phyloP scores from a whole-genome alignment of 2,797 vertebrate species.

The Psittacula derbiana region DNA sequence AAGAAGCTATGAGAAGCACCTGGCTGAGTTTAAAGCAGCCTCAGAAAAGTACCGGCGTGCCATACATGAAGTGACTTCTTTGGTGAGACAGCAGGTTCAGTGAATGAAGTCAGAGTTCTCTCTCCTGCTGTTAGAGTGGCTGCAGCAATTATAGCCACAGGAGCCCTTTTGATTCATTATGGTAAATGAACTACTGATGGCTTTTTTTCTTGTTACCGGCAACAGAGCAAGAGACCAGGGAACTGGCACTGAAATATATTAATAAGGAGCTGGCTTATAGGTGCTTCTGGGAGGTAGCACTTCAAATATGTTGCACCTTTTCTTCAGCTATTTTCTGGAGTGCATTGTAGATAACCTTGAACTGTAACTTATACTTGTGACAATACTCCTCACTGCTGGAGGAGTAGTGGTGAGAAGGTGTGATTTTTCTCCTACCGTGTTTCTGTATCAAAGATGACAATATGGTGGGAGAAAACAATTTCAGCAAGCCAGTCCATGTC shows the following conservation, averaged over 20 bases:
- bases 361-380: not conserved
- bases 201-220: not conserved
- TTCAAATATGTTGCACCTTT: not conserved
- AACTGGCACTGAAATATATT: not conserved
- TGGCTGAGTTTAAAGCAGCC: slow-evolving; percentile 75
- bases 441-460: not conserved
- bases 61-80: slow-evolving; percentile 69
- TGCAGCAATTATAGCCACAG: not conserved
- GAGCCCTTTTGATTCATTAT: not conserved
- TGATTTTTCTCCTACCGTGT: not conserved
- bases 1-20: slow-evolving; percentile 74
- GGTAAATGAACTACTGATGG: not conserved
- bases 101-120: not conserved
- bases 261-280: not conserved
- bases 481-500: not conserved
- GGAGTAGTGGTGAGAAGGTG: not conserved
- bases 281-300: not conserved
- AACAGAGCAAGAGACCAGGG: not conserved
- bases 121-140: not conserved
- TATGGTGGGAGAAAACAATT: not conserved
- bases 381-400: not conserved
- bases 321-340: not conserved
- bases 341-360: not conserved
- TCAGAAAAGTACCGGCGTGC: slow-evolving; percentile 72
- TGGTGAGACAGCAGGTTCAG: slow-evolving; percentile 64